A percentile compares a stretch with the other conserved stretches of the same genome.
Conservation (phyloP, 2,797 vertebrate genomes). For the Telmatherina bonti region DNA sequence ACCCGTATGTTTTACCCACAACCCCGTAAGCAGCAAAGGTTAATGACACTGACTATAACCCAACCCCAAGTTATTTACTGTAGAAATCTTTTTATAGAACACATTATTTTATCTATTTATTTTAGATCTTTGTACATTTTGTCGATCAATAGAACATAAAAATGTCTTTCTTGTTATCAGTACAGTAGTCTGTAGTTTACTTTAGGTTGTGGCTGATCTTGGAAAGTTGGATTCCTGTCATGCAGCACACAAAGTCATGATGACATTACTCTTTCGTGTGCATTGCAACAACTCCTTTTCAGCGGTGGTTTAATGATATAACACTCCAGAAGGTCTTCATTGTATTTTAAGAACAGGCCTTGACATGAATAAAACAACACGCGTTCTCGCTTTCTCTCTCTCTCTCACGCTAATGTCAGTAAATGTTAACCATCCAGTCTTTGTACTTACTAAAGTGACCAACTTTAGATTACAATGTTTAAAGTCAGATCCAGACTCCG, state of each 20-base stretch:
- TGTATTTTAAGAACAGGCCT: neutral
- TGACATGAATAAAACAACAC: neutral
- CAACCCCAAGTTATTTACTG: too few species aligned
- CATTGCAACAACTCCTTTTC: conserved; percentile 27
- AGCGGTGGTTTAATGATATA: conserved; percentile 12
- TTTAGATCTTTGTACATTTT: too few species aligned
- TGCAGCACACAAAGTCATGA: neutral
- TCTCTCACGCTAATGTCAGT: neutral
- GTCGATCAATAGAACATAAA: too few species aligned
- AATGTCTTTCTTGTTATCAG: too few species aligned
- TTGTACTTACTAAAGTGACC: neutral
- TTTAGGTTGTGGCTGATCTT: too few species aligned
- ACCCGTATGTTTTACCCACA: too few species aligned
- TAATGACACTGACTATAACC: too few species aligned
- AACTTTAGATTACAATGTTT: neutral
- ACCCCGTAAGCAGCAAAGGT: too few species aligned
- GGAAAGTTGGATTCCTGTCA: conserved; percentile 2
- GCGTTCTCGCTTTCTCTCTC: neutral
- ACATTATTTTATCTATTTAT: too few species aligned
- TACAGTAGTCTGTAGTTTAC: too few species aligned
- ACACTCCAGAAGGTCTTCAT: neutral
- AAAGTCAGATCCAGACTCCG: neutral
- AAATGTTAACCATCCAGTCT: neutral
- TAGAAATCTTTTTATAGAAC: too few species aligned
- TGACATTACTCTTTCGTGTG: neutral